Evolutionary conservation across 2,888 invertebrate genomes (phyloP).

Genomic region (Eremobia ochroleuca): DNA sequence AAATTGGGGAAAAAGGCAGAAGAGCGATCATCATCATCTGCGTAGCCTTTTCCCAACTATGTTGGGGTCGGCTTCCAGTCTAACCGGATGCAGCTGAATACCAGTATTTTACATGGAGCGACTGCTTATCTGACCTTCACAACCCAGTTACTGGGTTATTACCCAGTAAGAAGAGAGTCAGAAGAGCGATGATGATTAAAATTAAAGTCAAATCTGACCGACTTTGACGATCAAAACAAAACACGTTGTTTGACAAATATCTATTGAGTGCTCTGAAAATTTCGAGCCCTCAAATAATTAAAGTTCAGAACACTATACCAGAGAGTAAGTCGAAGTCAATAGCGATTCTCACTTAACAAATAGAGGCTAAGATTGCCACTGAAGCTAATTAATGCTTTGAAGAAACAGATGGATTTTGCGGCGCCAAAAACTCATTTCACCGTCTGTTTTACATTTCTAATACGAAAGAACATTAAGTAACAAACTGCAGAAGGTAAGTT

Average conservation of each 20-base stretch:
- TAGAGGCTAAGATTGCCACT: conserved; percentile 68
- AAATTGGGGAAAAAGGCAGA: too few relatives aligned
- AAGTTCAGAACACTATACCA: conserved; percentile 49
- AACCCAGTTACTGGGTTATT: too few relatives aligned
- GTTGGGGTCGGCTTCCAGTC: too few relatives aligned
- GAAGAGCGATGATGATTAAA: too few relatives aligned
- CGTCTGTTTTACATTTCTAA: conserved; percentile 86
- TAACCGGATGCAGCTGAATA: too few relatives aligned
- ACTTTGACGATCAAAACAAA: not conserved
- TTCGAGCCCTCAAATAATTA: conserved; percentile 30
- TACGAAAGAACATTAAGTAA: conserved; percentile 58
- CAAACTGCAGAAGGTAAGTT: conserved; percentile 23
- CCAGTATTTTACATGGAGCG: too few relatives aligned
- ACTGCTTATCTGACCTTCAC: too few relatives aligned
- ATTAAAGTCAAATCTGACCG: not conserved
- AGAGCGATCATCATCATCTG: too few relatives aligned
- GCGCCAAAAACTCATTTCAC: conserved; percentile 82
- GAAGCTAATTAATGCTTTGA: conserved; percentile 76
- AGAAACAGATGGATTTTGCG: conserved; percentile 74
- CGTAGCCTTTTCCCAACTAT: too few relatives aligned
- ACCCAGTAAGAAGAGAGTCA: too few relatives aligned
- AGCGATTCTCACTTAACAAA: conserved; percentile 66
- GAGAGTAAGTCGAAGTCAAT: conserved; percentile 57
- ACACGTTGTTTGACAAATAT: not conserved
- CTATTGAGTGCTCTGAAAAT: conserved; percentile 17